Evolutionary conservation across 2,797 vertebrate species (phyloP), one percentile per base, ranked within the genome.

Genomic region (Ibycter americanus): DNA sequence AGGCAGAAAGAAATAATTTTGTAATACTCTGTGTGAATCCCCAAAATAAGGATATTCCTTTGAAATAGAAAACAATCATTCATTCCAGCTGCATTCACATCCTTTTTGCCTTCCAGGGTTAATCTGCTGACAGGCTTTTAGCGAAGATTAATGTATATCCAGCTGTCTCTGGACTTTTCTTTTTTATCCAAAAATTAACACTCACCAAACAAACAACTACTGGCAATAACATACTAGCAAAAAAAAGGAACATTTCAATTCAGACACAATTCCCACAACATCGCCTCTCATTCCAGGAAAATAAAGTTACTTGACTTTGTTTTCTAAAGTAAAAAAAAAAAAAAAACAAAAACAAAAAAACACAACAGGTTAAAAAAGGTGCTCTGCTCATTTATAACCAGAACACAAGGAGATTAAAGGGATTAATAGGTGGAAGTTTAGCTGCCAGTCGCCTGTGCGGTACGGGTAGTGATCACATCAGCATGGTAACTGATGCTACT

Each of bases 121-220:
- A 94, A 96, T 94, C 92, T 85, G 90, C 59, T 94, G 81, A 96
- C 90, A 94, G 87, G 73, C 71, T 95, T 96, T 96, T 90, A 94
- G 89, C 78, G 70, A 72, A 96, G 90, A 96, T 95, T 95, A 95
- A 91, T 91, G 76, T 91, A 94, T 86, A 95, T 90, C 79, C 85
- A 87, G 27, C 91, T 86, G 68, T 52, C 79, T 78, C 82, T 81
- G 49, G 47, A 70, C 31, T 91, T 91, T 21, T 74, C 23, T 68
- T 51, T 72, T 92, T 83, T 55, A 80, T 85, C 34, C 59, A 70
- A 80, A 94, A 95, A 83, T 78, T 83, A 86, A 85, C 16, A 46
- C 9, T 32, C n/a, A 40, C 8, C 74, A 79, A 87, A 77, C 18
- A 90, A 77, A 38, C 27, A 49, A 36, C 44, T 86, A 67, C 21